phyloP scores from a whole-genome alignment of 2,113 vertebrate species.

The Zosterops hypoxanthus region DNA sequence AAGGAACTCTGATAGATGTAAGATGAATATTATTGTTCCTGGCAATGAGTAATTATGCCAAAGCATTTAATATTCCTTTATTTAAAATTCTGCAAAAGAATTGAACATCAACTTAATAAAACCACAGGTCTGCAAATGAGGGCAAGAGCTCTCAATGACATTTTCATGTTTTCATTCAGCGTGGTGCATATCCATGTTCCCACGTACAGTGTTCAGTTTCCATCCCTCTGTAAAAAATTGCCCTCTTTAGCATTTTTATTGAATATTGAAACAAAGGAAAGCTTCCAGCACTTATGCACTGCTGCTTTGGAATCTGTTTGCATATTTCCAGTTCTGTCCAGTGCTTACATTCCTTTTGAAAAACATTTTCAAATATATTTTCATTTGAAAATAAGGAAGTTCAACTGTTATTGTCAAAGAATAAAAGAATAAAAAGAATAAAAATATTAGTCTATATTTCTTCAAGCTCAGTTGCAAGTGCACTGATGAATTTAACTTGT shows the following conservation, averaged over 20 bases:
- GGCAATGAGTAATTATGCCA: background rate
- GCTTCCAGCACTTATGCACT: background rate
- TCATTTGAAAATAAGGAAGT: background rate
- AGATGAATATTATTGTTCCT: background rate
- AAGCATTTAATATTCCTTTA: background rate
- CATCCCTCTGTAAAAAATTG: background rate
- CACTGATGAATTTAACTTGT: background rate
- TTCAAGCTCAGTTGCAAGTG: background rate
- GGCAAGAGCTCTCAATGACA: background rate
- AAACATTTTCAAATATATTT: background rate
- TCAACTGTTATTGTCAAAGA: background rate
- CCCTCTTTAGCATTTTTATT: background rate
- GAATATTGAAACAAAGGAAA: background rate
- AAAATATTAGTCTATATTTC: background rate
- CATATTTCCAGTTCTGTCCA: background rate
- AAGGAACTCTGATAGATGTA: background rate
- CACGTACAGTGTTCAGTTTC: background rate
- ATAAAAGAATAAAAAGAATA: background rate
- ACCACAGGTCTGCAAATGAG: background rate
- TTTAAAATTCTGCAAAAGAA: background rate
- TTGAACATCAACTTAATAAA: background rate
- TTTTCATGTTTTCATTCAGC: background rate
- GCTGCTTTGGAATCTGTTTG: background rate
- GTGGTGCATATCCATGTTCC: background rate
- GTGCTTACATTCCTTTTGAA: background rate